Percentiles rank a stretch among this genome's conserved stretches.
phyloP scores from a whole-genome alignment of 2,797 vertebrate species.

The Calcarius lapponicus region DNA sequence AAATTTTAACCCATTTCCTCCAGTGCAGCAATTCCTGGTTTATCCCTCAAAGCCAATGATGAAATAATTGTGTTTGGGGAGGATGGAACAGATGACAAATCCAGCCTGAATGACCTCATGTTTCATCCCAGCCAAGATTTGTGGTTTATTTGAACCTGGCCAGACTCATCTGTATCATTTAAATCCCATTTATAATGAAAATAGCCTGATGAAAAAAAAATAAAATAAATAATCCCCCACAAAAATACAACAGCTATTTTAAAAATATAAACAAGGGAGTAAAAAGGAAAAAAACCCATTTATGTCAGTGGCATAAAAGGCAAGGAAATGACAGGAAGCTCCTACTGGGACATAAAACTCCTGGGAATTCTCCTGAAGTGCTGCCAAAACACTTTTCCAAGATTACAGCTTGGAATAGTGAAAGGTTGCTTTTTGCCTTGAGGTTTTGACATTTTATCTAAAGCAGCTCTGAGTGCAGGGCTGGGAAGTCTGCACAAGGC shows the following conservation, averaged over 20 bases:
- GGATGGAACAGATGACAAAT: not conserved
- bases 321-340: not conserved
- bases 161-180: not conserved
- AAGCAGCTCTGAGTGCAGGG: not conserved
- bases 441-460: not conserved
- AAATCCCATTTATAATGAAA: not conserved
- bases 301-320: not conserved
- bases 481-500: not conserved
- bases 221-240: not conserved
- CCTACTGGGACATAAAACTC: not conserved
- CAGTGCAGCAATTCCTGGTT: not conserved
- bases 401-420: not conserved
- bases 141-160: not conserved
- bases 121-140: not conserved
- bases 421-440: not conserved
- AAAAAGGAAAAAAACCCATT: not conserved
- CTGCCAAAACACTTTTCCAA: constrained; percentile 1
- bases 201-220: not conserved
- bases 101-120: not conserved
- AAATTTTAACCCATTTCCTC: constrained; percentile 50
- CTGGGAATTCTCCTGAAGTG: not conserved
- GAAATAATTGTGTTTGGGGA: not conserved
- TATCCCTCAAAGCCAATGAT: not conserved
- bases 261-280: not conserved
- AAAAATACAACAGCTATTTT: not conserved